Evolutionary conservation across 2,113 vertebrate species (phyloP).

Genomic region (Nycticryphes semicollaris): DNA sequence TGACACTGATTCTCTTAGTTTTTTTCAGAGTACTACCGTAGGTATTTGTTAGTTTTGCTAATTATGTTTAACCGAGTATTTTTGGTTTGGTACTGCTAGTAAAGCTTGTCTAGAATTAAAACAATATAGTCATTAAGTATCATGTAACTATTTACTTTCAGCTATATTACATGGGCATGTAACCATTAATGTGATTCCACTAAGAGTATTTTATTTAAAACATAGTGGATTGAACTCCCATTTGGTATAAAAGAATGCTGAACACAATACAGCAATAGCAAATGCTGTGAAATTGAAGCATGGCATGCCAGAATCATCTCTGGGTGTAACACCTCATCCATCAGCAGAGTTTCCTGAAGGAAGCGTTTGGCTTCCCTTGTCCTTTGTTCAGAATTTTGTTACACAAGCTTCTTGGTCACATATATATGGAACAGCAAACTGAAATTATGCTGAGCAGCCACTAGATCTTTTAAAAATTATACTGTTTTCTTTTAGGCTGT

Average conservation of each 20-base stretch:
- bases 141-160: background rate
- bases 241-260: background rate
- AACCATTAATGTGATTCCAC: background rate
- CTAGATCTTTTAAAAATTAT: background rate
- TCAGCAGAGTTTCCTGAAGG: background rate
- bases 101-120: background rate
- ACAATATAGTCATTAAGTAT: background rate
- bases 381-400: conserved; percentile 9
- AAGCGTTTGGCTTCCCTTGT: background rate
- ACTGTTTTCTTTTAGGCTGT: background rate
- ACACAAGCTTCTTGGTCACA: background rate
- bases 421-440: background rate
- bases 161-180: background rate
- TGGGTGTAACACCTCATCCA: background rate
- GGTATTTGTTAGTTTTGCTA: background rate
- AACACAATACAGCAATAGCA: background rate
- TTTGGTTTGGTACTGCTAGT: background rate
- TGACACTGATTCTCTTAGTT: background rate
- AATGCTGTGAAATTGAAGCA: background rate
- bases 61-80: background rate
- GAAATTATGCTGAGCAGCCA: background rate
- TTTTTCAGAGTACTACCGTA: background rate
- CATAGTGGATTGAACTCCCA: background rate
- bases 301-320: background rate
- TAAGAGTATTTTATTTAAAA: background rate